phyloP scores from a whole-genome alignment of 2,113 vertebrate species.

The Elanoides forficatus region DNA sequence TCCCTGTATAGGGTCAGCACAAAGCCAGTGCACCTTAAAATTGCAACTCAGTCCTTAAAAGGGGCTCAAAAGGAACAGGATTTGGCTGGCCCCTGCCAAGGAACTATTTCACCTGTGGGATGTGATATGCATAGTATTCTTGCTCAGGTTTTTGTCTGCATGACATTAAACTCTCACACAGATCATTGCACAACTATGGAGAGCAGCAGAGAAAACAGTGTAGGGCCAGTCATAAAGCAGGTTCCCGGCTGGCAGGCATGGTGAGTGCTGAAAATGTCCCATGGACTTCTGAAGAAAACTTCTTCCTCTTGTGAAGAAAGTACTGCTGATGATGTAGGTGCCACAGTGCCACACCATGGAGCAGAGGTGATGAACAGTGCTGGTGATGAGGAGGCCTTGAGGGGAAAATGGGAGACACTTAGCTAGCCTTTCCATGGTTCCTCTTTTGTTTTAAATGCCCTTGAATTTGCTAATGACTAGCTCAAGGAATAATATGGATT shows the following conservation, averaged over 20 bases:
- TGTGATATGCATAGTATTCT: background rate
- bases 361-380: background rate
- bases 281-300: background rate
- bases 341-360: background rate
- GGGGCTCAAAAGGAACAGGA: background rate
- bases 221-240: background rate
- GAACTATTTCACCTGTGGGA: background rate
- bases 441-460: background rate
- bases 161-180: background rate
- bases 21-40: background rate
- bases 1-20: background rate
- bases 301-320: background rate
- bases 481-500: background rate
- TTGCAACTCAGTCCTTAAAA: background rate
- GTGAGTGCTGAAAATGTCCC: background rate
- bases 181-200: background rate
- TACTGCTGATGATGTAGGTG: background rate
- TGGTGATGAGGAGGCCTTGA: background rate
- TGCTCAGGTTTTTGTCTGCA: background rate
- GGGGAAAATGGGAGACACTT: background rate
- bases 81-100: background rate
- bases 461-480: background rate
- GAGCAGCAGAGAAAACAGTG: background rate
- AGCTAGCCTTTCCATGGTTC: background rate
- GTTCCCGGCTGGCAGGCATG: background rate